These are phyloP conservation scores for Siderastrea siderea DNA, from an alignment of 92 coral and sea anemone genomes.

Conservation along the genomic window DNA sequence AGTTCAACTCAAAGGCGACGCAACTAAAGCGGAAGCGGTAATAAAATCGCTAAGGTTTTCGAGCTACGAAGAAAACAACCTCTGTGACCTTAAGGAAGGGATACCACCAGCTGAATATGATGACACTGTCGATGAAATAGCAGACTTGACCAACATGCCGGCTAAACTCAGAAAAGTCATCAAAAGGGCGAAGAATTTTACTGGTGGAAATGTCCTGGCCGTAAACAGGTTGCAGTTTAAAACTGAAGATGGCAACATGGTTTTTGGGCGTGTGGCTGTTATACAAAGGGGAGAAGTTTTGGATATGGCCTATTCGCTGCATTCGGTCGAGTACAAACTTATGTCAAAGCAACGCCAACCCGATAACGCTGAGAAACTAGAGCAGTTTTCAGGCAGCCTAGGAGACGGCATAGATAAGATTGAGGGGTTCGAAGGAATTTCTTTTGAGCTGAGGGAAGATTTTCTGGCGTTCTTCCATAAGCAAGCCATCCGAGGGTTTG, in stretches of 20 bases:
- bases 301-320: slow-evolving; percentile 49
- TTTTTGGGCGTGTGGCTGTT: slow-evolving; percentile 53
- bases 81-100: slow-evolving; percentile 47
- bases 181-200: slow-evolving; percentile 23
- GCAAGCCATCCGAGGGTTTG: slow-evolving; percentile 48
- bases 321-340: slow-evolving; percentile 37
- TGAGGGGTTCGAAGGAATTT: slow-evolving; percentile 3
- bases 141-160: slow-evolving; percentile 46
- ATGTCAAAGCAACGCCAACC: slow-evolving; percentile 14
- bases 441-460: slow-evolving; percentile 41
- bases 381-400: slow-evolving; percentile 27
- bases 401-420: not conserved
- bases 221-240: slow-evolving; percentile 30
- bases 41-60: slow-evolving; percentile 42
- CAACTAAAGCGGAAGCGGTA: not conserved
- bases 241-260: slow-evolving; percentile 35
- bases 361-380: slow-evolving; percentile 18
- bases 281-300: slow-evolving; percentile 29
- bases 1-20: not conserved
- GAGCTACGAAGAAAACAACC: slow-evolving; percentile 42
- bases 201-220: slow-evolving; percentile 32
- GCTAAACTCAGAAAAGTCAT: slow-evolving; percentile 13
- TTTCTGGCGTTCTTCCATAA: slow-evolving; percentile 45
- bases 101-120: slow-evolving; percentile 32
- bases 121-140: slow-evolving; percentile 36